Base-by-base conservation (phyloP, 2,113 vertebrate species). In the Gymnarchus niloticus region DNA sequence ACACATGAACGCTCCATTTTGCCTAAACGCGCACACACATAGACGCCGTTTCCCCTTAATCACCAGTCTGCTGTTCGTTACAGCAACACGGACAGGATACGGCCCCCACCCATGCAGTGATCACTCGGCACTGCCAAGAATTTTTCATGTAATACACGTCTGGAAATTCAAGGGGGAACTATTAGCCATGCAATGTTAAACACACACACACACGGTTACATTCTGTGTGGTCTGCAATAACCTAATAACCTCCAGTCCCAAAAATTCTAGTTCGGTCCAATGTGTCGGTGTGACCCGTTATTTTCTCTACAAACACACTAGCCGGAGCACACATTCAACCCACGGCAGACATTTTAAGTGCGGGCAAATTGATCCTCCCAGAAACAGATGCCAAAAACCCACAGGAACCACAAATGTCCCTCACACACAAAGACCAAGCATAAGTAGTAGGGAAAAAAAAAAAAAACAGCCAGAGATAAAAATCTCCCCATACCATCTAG, bases 61-160 rank as follows among this genome's bases (percentile, higher is more conserved):
- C 48, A 6, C 87, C 76, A 44, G 56, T 85, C 83, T 56, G 80
- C 85, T 33, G 82, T 59, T 87, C 86, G 87, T 87, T 89, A 84
- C 85, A 92, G 80, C 85, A 88, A 88, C 83, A 81, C 87, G 91
- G 87, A 90, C 92, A 92, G 92, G 93, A 94, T 93, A 88, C 85
- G 88, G 91, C 87, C 90, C 91, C 92, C 93, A 90, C 93, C 93
- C 93, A 89, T 91, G 92, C 57, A 89, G 89, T 90, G 87, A 83
- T 51, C 76, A 88, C 65, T 86, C 88, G 88, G 87, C 90, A 86
- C 90, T 90, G 86, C 89, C 88, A 88, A 90, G 90, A 89, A 90
- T 92, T 92, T 91, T 89, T 91, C 81, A 92, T 88, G 92, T 92
- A 90, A 88, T 92, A 88, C 86, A 91, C 91, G 93, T 91, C 90